A percentile compares a stretch with the other conserved stretches of the same genome.
These are phyloP conservation scores for Thalassoma bifasciatum DNA, from an alignment of 2,113 vertebrate genomes.

Conservation along the genomic window DNA sequence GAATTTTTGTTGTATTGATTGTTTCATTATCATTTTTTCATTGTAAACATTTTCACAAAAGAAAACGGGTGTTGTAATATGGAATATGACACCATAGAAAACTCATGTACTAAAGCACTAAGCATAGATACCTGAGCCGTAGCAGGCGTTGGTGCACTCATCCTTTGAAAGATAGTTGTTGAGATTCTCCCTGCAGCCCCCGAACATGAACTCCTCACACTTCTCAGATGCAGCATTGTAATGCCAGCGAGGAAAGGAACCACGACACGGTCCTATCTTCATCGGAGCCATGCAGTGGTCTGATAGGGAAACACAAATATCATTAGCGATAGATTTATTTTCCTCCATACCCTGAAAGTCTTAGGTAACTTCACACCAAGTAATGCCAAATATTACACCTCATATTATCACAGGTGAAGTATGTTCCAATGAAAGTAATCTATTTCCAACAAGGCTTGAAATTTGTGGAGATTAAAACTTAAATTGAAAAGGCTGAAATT, in stretches of 20 bases:
- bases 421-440: no score
- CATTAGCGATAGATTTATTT: neutral
- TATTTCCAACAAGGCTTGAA: no score
- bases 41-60: neutral
- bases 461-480: no score
- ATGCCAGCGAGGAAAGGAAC: constrained; percentile 92
- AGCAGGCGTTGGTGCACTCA: constrained; percentile 89
- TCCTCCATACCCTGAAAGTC: neutral
- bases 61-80: no score
- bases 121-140: constrained; percentile 55
- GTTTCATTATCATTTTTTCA: neutral
- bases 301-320: constrained; percentile 50
- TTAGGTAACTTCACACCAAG: neutral
- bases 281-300: constrained; percentile 90
- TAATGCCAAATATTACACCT: no score
- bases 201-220: constrained; percentile 89
- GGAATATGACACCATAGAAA: neutral
- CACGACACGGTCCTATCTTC: constrained; percentile 92
- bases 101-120: neutral
- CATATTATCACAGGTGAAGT: no score
- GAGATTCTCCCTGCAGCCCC: constrained; percentile 91
- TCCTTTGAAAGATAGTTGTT: constrained; percentile 90
- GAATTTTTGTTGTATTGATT: neutral
- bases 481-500: no score
- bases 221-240: constrained; percentile 84